Base-by-base conservation (phyloP, 2,888 invertebrate species). In the Phasia obesa region DNA sequence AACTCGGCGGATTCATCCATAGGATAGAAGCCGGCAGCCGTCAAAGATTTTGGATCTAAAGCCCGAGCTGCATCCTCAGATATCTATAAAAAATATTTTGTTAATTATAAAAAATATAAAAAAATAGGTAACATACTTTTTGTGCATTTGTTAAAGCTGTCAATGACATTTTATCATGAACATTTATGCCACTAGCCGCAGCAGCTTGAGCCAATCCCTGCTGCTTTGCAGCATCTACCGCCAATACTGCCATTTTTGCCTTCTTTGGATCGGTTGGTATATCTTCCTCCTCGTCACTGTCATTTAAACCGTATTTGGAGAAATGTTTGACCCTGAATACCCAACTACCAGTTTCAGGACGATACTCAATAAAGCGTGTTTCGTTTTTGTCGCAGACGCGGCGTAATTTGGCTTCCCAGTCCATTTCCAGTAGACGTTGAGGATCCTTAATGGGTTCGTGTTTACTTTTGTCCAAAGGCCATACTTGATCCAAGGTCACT, bases 331-430 rank as follows among this genome's bases (percentile, higher is more conserved):
- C 96, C 90, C 96, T 94, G 92, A 99, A 99, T 65, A 98, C 98
- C 99, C 99, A 99, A 71, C 98, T 97, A 25, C 99, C 99, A 2
- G 97, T 98, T 90, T 97, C 96, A 0, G 98, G 97, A 0, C 98
- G 93, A 91, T 98, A 99, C 89, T 99, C 99, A 5, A 98, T 94
- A 90, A 99, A 99, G 70, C 95, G 94, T 0, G 98, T 97, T 84
- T 95, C 96, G 91, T 98, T 96, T 86, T 96, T 97, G 84, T 95
- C 94, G 78, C 97, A 97, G 0, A 96, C 95, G 35, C 94, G 93
- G 17, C 97, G 95, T 75, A 99, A 91, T 89, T 96, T 97, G 9
- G 94, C 95, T 86, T 97, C 95, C 92, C 97, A 99, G 88, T 96
- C 95, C 94, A 98, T 95, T 74, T 94, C 93, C 2, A 94, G 91